Conservation (phyloP, 2,113 vertebrate genomes). For the Meleagris gallopavo region DNA sequence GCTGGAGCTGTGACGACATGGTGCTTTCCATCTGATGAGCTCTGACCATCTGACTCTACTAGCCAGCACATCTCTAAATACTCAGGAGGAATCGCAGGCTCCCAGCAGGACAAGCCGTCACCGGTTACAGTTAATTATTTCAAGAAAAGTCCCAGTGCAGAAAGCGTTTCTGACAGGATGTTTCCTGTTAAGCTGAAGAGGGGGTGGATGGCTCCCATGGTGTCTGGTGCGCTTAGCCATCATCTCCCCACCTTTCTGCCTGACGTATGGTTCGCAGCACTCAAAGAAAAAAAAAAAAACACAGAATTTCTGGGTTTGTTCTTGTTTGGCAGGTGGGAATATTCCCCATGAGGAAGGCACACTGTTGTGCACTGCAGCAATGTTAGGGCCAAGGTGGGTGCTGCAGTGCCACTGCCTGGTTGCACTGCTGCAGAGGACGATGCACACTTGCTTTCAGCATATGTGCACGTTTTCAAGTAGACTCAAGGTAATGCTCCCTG, state of each 20-base stretch:
- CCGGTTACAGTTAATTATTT: neutral
- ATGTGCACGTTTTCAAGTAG: constrained; percentile 8
- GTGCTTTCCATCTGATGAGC: neutral
- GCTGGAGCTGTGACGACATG: neutral
- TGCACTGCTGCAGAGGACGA: neutral
- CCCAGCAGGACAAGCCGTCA: neutral
- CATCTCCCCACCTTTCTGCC: constrained; percentile 13
- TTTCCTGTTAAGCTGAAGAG: neutral
- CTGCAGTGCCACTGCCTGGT: neutral
- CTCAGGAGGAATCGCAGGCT: neutral
- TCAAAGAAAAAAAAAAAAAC: neutral
- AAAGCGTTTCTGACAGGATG: constrained; percentile 14
- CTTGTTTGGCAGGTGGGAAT: neutral
- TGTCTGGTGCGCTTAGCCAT: neutral
- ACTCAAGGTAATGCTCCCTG: constrained; percentile 43
- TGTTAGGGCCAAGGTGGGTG: neutral
- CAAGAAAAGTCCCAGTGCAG: constrained; percentile 10
- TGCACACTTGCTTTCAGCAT: constrained; percentile 25
- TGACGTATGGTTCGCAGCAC: neutral
- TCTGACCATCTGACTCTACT: neutral
- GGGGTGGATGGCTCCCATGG: neutral
- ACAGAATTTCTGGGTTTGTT: neutral
- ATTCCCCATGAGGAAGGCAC: neutral
- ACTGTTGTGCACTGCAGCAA: accelerated
- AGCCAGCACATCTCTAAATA: neutral